Conservation (phyloP, 2,113 vertebrate species). For the Elaphurus davidianus region DNA sequence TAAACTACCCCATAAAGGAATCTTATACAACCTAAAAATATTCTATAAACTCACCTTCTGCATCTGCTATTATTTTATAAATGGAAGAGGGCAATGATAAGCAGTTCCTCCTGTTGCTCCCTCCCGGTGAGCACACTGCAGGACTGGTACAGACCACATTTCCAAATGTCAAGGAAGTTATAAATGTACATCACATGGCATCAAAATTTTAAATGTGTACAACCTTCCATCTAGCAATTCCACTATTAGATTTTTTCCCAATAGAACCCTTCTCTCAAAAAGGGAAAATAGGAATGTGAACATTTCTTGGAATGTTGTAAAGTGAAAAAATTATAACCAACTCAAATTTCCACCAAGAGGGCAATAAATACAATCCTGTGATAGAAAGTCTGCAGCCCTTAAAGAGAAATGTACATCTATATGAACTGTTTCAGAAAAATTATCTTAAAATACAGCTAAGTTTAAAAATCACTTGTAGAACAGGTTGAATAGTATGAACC, state of each 20-base stretch:
- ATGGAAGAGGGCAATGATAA: neutral
- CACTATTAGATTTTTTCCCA: neutral
- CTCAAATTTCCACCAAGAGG: neutral
- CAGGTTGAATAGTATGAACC: neutral
- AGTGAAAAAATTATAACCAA: neutral
- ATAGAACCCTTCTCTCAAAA: neutral
- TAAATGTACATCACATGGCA: neutral
- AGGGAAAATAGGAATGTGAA: neutral
- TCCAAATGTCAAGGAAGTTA: neutral
- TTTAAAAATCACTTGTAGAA: conserved; percentile 7
- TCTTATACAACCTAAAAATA: neutral
- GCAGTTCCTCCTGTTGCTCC: neutral
- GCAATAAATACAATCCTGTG: neutral
- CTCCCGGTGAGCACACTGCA: neutral
- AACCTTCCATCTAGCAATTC: neutral
- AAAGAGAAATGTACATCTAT: neutral
- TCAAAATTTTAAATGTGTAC: neutral
- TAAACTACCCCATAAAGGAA: neutral
- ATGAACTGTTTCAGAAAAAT: neutral
- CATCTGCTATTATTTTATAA: neutral
- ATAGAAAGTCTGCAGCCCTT: neutral
- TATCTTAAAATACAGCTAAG: neutral
- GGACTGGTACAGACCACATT: neutral
- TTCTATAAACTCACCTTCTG: neutral
- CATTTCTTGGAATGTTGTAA: neutral